A percentile compares a stretch with the other conserved stretches of the same genome.
Conservation (phyloP, 2,113 vertebrate species). For the Callionymus lyra region DNA sequence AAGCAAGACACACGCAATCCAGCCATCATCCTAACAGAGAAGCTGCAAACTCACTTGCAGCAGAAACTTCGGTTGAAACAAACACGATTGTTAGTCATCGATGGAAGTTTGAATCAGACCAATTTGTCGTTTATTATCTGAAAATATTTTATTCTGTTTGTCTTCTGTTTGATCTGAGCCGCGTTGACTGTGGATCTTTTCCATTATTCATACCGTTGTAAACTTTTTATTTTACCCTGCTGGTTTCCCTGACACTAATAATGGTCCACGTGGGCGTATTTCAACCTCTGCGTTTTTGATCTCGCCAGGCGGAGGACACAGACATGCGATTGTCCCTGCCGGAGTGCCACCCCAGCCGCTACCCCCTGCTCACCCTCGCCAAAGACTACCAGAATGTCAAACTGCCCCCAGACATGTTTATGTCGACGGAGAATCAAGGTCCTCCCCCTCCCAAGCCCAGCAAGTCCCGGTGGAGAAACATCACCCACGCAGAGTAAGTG, state of each 20-base stretch:
- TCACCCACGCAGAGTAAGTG: slow-evolving; percentile 89
- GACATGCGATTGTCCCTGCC: slow-evolving; percentile 91
- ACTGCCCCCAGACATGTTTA: slow-evolving; percentile 72
- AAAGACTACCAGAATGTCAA: slow-evolving; percentile 86
- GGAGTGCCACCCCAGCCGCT: slow-evolving; percentile 94
- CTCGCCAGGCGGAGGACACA: slow-evolving; percentile 84
- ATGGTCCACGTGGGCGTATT: not conserved
- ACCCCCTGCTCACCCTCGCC: slow-evolving; percentile 87
- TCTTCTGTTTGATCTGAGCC: too few species aligned
- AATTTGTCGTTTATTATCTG: too few species aligned
- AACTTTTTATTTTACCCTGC: not conserved
- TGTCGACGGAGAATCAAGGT: slow-evolving; percentile 76
- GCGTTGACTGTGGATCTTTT: too few species aligned
- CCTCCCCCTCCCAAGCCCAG: slow-evolving; percentile 65
- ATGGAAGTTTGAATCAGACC: too few species aligned
- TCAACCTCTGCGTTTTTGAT: not conserved
- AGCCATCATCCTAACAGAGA: too few species aligned
- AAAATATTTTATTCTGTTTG: too few species aligned
- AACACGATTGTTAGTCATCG: too few species aligned
- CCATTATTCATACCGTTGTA: not conserved
- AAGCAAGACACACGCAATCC: too few species aligned
- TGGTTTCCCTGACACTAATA: not conserved
- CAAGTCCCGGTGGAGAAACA: slow-evolving; percentile 87
- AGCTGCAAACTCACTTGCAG: too few species aligned
- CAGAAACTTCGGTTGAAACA: too few species aligned